phyloP scores from a whole-genome alignment of 1,140 invertebrate genomes.

The Eulimnadia texana region DNA sequence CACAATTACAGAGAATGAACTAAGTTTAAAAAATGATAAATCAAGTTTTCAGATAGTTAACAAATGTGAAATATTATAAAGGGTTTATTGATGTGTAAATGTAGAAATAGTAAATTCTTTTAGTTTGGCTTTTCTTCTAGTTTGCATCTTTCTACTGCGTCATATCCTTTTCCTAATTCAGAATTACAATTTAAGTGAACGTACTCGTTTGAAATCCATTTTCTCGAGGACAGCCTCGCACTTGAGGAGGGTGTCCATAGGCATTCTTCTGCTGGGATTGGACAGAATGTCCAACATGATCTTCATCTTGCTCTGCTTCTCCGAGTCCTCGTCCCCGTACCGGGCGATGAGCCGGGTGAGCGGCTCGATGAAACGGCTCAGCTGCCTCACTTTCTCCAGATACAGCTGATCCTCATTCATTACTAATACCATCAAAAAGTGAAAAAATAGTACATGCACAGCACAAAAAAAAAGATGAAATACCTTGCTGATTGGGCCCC shows the following conservation, averaged over 20 bases:
- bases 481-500: too few relatives aligned
- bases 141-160: too few relatives aligned
- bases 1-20: too few relatives aligned
- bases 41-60: too few relatives aligned
- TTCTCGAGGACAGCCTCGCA: constrained; percentile 85
- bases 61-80: too few relatives aligned
- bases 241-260: constrained; percentile 73
- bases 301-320: constrained; percentile 80
- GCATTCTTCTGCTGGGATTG: constrained; percentile 70
- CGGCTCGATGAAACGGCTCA: constrained; percentile 76
- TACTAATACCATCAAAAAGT: background rate
- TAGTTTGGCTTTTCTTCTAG: too few relatives aligned
- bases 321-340: constrained; percentile 72
- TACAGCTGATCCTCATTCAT: constrained; percentile 66
- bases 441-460: background rate
- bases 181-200: constrained; percentile 11
- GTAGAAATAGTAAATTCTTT: too few relatives aligned
- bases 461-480: too few relatives aligned
- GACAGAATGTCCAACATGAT: constrained; percentile 78
- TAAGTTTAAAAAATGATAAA: too few relatives aligned
- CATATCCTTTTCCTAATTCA: too few relatives aligned
- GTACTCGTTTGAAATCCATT: constrained; percentile 53
- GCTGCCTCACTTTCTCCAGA: constrained; percentile 75
- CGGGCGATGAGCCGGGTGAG: constrained; percentile 69
- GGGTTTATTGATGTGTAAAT: too few relatives aligned